Percentiles rank a stretch among this genome's conserved stretches.
Evolutionary conservation across 2,888 invertebrate genomes (phyloP).

Genomic region (Eudasyphora cyanicolor): DNA sequence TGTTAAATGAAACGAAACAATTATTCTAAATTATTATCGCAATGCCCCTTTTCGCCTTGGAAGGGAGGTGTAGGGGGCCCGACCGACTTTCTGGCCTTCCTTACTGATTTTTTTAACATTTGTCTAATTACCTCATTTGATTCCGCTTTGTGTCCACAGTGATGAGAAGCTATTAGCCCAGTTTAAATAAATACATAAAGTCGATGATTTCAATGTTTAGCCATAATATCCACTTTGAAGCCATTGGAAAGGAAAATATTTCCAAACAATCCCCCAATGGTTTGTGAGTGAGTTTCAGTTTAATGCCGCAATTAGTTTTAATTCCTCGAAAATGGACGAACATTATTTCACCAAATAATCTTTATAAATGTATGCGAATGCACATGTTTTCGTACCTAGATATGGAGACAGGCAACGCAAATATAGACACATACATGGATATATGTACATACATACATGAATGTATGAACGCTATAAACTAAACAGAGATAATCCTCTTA

Average conservation of each 20-base stretch:
- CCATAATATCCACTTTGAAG: too few relatives aligned
- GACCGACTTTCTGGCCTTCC: too few relatives aligned
- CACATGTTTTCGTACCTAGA: background rate
- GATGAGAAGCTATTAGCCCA: too few relatives aligned
- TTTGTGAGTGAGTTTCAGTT: background rate
- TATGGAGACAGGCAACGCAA: background rate
- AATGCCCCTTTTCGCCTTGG: too few relatives aligned
- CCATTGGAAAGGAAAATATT: background rate
- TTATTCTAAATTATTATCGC: too few relatives aligned
- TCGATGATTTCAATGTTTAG: background rate
- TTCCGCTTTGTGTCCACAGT: too few relatives aligned
- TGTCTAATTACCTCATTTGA: too few relatives aligned
- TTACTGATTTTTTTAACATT: too few relatives aligned
- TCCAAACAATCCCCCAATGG: background rate
- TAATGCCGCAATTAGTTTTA: constrained; percentile 3
- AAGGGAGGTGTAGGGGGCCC: too few relatives aligned
- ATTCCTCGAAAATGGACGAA: background rate
- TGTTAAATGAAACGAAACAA: too few relatives aligned
- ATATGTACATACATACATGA: background rate
- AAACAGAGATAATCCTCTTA: constrained; percentile 18
- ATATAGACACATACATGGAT: background rate
- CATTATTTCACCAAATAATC: constrained; percentile 6
- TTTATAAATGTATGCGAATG: background rate
- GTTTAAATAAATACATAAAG: background rate
- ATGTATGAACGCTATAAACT: background rate